These are phyloP conservation scores for Tetramorium simillimum DNA, from an alignment of 1,140 invertebrate species.

Conservation along the genomic window DNA sequence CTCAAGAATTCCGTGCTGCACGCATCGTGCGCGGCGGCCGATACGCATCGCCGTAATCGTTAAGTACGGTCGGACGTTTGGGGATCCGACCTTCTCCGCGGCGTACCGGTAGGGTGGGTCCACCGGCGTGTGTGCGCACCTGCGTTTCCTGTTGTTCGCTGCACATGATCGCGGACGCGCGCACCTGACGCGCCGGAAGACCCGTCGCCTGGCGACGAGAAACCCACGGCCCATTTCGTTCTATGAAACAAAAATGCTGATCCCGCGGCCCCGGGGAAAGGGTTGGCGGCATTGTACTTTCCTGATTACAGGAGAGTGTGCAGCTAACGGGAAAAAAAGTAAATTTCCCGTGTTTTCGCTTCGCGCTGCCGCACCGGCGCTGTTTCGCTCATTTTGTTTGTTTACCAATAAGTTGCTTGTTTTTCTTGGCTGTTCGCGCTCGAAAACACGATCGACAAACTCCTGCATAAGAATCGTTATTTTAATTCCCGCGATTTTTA, in stretches of 20 bases:
- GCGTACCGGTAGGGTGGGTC: slow-evolving; percentile 56
- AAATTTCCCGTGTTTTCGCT: neutral
- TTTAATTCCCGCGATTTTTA: slow-evolving; percentile 9
- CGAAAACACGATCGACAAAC: neutral
- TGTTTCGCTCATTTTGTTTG: neutral
- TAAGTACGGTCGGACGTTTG: neutral
- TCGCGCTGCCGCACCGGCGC: neutral
- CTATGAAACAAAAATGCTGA: neutral
- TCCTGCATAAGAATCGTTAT: neutral
- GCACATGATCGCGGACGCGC: slow-evolving; percentile 46
- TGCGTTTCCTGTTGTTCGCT: slow-evolving; percentile 74
- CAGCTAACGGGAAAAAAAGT: neutral
- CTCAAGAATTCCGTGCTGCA: slow-evolving; percentile 32
- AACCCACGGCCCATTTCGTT: neutral
- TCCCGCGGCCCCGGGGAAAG: too few relatives aligned
- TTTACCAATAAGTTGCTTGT: slow-evolving; percentile 15
- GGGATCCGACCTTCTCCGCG: neutral
- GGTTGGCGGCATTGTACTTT: neutral
- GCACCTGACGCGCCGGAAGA: slow-evolving; percentile 71
- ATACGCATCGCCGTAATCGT: slow-evolving; percentile 46
- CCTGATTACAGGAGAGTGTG: neutral
- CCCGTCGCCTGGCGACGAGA: slow-evolving; percentile 15
- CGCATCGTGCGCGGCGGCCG: neutral
- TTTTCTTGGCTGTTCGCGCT: neutral
- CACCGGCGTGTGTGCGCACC: slow-evolving; percentile 66